These are phyloP conservation scores for Chromis chromis DNA, from an alignment of 2,797 vertebrate genomes.

Conservation along the genomic window DNA sequence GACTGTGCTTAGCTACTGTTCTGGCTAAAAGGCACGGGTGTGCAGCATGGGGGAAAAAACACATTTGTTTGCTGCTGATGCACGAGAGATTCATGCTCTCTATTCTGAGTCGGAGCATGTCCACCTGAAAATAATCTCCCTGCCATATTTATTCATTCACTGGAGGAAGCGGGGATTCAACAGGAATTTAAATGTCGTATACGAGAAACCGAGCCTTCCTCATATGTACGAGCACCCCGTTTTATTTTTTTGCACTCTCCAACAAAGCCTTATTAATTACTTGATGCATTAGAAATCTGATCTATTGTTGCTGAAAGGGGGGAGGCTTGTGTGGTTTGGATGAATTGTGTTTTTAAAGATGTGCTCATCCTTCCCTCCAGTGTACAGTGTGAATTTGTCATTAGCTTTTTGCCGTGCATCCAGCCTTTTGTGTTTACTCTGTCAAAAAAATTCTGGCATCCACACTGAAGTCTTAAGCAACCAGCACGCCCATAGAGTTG, in stretches of 20 bases:
- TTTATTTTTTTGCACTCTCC: neutral
- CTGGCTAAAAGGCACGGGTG: slow-evolving; percentile 17
- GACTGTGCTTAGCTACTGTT: slow-evolving; percentile 53
- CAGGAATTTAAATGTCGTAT: neutral
- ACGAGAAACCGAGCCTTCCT: neutral
- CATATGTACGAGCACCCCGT: neutral
- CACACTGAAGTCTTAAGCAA: slow-evolving; percentile 86
- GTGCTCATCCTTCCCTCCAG: slow-evolving; percentile 6
- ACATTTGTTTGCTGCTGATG: neutral
- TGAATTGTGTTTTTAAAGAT: neutral
- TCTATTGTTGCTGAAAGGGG: neutral
- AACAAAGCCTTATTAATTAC: neutral
- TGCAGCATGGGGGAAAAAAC: neutral
- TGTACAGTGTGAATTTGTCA: slow-evolving; percentile 5
- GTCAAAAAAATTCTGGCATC: slow-evolving; percentile 68
- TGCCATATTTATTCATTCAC: neutral
- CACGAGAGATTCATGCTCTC: neutral
- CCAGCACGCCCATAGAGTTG: slow-evolving; percentile 89
- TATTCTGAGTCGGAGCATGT: neutral
- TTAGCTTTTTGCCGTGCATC: slow-evolving; percentile 29
- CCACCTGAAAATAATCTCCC: slow-evolving; percentile 2
- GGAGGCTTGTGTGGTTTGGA: neutral
- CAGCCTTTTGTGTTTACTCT: slow-evolving; percentile 58
- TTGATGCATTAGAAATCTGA: neutral
- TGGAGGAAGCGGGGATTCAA: neutral